Evolutionary conservation across 2,888 invertebrate genomes (phyloP).

Genomic region (Ypsolopha sequella): DNA sequence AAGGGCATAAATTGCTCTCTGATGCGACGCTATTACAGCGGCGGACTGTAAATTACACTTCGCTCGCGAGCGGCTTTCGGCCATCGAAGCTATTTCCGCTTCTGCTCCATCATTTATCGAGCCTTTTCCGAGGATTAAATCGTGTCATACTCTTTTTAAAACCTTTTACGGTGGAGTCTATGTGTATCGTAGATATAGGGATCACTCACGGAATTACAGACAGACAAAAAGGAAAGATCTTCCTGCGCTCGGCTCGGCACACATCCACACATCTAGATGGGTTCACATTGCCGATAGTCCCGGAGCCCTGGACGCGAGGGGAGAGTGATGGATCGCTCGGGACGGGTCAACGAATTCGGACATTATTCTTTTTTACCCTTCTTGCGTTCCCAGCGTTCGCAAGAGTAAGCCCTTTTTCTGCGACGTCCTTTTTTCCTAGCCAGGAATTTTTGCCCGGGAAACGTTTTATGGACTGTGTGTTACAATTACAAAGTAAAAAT

Average conservation of each 20-base stretch:
- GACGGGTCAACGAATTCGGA: constrained; percentile 73
- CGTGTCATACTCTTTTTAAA: constrained; percentile 9
- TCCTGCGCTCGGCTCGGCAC: constrained; percentile 41
- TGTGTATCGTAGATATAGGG: neutral
- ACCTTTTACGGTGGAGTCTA: neutral
- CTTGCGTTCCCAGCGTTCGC: constrained; percentile 61
- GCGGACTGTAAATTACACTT: constrained; percentile 62
- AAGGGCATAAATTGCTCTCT: constrained; percentile 64
- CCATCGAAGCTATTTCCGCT: constrained; percentile 29
- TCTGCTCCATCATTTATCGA: constrained; percentile 51
- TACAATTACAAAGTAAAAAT: constrained; percentile 69
- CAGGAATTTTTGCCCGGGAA: constrained; percentile 52
- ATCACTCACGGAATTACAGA: constrained; percentile 13
- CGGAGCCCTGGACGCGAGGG: constrained; percentile 24
- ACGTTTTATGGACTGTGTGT: constrained; percentile 61
- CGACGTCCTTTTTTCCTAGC: constrained; percentile 60
- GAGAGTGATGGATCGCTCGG: constrained; percentile 69
- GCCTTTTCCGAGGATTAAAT: constrained; percentile 31
- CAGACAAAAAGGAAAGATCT: constrained; percentile 39
- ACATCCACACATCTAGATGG: constrained; percentile 60
- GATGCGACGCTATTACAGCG: constrained; percentile 62
- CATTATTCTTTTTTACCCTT: constrained; percentile 73
- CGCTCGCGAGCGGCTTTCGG: constrained; percentile 30
- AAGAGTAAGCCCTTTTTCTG: constrained; percentile 69
- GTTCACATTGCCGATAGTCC: constrained; percentile 52